Percentiles rank a stretch among this genome's conserved stretches.
Conservation (phyloP, 2,113 vertebrate genomes). For the Sander vitreus region DNA sequence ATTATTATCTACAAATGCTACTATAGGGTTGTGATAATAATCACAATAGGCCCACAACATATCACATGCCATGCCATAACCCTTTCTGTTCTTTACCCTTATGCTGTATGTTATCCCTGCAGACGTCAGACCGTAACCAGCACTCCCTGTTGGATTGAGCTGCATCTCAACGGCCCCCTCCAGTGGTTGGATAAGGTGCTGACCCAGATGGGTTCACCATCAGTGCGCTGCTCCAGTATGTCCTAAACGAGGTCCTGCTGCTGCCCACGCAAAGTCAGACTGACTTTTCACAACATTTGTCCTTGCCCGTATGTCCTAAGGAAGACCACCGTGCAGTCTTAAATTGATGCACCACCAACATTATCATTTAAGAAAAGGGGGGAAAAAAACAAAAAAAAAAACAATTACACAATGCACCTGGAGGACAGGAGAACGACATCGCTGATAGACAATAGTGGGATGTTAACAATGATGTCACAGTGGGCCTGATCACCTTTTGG, state of each 20-base stretch:
- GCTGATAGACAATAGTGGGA: slow-evolving; percentile 32
- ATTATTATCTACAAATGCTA: neutral
- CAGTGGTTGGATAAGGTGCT: slow-evolving; percentile 99
- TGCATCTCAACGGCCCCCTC: slow-evolving; percentile 97
- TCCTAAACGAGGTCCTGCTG: slow-evolving; percentile 84
- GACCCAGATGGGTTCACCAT: slow-evolving; percentile 99
- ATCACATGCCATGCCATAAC: neutral
- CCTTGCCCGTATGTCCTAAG: slow-evolving; percentile 36
- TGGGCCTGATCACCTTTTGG: slow-evolving; percentile 29
- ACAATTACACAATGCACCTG: slow-evolving; percentile 17
- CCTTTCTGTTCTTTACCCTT: neutral
- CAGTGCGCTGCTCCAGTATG: slow-evolving; percentile 99
- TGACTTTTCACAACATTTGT: slow-evolving; percentile 57
- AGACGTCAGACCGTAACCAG: slow-evolving; percentile 98
- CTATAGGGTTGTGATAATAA: neutral
- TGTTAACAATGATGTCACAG: slow-evolving; percentile 49
- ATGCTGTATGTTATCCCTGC: slow-evolving; percentile 31
- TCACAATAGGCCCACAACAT: neutral
- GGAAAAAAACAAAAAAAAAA: neutral
- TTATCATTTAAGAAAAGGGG: slow-evolving; percentile 30
- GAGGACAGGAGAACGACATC: slow-evolving; percentile 26
- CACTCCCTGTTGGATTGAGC: slow-evolving; percentile 99
- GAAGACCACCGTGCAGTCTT: slow-evolving; percentile 54
- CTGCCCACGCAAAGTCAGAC: slow-evolving; percentile 26
- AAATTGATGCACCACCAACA: slow-evolving; percentile 44